Percentiles rank a stretch among this genome's conserved stretches.
Conservation (phyloP, 2,888 invertebrate species). For the Machimus rusticus region DNA sequence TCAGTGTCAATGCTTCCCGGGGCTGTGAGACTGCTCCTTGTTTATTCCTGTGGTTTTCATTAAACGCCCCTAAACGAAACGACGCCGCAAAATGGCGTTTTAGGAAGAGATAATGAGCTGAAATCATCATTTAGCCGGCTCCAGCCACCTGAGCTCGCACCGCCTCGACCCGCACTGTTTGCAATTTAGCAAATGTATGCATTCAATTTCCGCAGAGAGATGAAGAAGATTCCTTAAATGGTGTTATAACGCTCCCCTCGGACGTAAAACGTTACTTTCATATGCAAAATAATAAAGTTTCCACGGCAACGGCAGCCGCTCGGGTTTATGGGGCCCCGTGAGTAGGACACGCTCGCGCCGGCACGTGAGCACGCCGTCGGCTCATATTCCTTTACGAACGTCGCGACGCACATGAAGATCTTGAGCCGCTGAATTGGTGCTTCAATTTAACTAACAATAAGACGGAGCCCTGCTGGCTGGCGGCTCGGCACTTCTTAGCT, state of each 20-base stretch:
- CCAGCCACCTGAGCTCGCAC: constrained; percentile 22
- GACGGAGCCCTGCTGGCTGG: not conserved
- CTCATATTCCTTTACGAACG: not conserved
- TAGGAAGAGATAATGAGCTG: constrained; percentile 37
- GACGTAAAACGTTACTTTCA: constrained; percentile 5
- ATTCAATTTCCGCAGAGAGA: constrained; percentile 30
- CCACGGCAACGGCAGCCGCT: not conserved
- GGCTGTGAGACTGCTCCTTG: not conserved
- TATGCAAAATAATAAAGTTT: constrained; percentile 32
- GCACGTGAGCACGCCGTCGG: not conserved
- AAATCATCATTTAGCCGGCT: constrained; percentile 29
- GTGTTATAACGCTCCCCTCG: not conserved
- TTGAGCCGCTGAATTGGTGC: not conserved
- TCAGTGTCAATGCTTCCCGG: constrained; percentile 3
- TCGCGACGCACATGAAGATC: not conserved
- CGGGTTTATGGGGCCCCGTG: not conserved
- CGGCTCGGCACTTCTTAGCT: not conserved
- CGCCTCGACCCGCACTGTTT: not conserved
- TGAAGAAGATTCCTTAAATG: constrained; percentile 10
- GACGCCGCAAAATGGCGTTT: constrained; percentile 9
- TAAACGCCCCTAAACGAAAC: constrained; percentile 23
- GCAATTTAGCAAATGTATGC: constrained; percentile 30
- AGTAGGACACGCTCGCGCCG: not conserved
- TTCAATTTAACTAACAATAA: not conserved
- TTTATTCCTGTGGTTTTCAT: constrained; percentile 30